Percentiles rank a stretch among this genome's conserved stretches.
phyloP scores from a whole-genome alignment of 2,113 vertebrate species.

The Ranitomeya imitator region DNA sequence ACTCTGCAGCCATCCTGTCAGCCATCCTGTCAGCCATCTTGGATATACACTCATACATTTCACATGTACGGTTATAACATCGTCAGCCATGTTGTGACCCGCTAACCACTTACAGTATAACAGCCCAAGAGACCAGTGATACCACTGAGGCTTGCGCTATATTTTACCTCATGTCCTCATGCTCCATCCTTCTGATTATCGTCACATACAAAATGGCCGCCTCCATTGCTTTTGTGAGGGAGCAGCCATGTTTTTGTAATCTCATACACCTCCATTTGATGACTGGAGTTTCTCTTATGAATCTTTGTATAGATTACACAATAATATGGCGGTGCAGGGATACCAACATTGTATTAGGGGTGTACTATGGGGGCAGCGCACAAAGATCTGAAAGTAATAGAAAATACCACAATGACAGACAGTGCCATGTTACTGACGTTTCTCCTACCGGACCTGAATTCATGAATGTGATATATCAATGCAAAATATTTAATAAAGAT shows the following conservation, averaged over 20 bases:
- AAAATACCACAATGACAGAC: background rate
- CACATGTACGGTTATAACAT: too few relatives aligned
- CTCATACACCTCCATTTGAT: background rate
- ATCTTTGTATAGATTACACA: background rate
- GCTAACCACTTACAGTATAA: background rate
- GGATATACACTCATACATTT: too few relatives aligned
- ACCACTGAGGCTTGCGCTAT: background rate
- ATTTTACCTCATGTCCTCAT: background rate
- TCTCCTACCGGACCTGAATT: background rate
- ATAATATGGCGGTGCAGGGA: background rate
- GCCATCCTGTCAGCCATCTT: too few relatives aligned
- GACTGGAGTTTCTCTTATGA: background rate
- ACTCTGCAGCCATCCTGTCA: too few relatives aligned
- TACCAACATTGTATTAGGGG: background rate
- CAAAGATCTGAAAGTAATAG: background rate
- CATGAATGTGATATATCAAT: slow-evolving; percentile 20
- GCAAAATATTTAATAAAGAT: slow-evolving; percentile 30
- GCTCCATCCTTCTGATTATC: background rate
- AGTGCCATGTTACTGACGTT: slow-evolving; percentile 10
- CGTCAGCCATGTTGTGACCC: too few relatives aligned
- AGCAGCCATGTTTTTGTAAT: background rate
- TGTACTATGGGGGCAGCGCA: background rate
- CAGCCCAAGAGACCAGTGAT: background rate
- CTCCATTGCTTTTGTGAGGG: background rate
- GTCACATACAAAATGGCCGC: background rate